phyloP scores from a whole-genome alignment of 2,888 invertebrate species.

The Microplitis manilae region DNA sequence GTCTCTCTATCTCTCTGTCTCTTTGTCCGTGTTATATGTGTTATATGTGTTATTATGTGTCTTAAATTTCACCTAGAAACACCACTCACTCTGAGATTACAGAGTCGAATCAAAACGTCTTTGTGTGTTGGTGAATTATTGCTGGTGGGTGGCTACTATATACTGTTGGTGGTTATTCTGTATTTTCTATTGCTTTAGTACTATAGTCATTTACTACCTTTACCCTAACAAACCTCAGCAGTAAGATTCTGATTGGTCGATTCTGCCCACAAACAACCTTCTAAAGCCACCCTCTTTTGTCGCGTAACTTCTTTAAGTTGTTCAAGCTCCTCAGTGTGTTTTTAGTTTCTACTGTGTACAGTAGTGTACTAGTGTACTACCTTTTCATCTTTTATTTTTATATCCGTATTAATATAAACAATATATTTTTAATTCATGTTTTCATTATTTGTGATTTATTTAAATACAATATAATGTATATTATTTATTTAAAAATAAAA shows the following conservation, averaged over 20 bases:
- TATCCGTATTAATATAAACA: too few relatives aligned
- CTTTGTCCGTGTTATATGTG: too few relatives aligned
- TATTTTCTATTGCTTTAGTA: slow-evolving; percentile 36
- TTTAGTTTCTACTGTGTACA: slow-evolving; percentile 42
- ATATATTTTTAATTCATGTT: too few relatives aligned
- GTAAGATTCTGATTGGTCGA: slow-evolving; percentile 65
- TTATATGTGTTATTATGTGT: not conserved
- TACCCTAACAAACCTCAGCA: slow-evolving; percentile 61
- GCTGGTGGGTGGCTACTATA: slow-evolving; percentile 42
- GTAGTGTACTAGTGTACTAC: too few relatives aligned
- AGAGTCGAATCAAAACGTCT: slow-evolving; percentile 20
- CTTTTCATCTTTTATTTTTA: too few relatives aligned
- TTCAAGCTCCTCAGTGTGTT: slow-evolving; percentile 61
- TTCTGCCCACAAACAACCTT: slow-evolving; percentile 56
- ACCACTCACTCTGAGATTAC: not conserved
- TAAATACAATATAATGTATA: too few relatives aligned
- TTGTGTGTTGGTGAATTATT: slow-evolving; percentile 4
- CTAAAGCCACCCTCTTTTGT: slow-evolving; percentile 59
- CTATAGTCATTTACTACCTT: slow-evolving; percentile 45
- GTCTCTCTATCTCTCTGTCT: too few relatives aligned
- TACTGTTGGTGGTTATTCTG: slow-evolving; percentile 17
- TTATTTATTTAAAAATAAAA: too few relatives aligned
- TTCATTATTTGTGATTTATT: too few relatives aligned
- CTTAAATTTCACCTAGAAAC: too few relatives aligned
- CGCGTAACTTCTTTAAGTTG: slow-evolving; percentile 60